A percentile compares a stretch with the other conserved stretches of the same genome.
These are phyloP conservation scores for Scrobipalpa costella DNA, from an alignment of 2,888 invertebrate genomes.

Conservation along the genomic window DNA sequence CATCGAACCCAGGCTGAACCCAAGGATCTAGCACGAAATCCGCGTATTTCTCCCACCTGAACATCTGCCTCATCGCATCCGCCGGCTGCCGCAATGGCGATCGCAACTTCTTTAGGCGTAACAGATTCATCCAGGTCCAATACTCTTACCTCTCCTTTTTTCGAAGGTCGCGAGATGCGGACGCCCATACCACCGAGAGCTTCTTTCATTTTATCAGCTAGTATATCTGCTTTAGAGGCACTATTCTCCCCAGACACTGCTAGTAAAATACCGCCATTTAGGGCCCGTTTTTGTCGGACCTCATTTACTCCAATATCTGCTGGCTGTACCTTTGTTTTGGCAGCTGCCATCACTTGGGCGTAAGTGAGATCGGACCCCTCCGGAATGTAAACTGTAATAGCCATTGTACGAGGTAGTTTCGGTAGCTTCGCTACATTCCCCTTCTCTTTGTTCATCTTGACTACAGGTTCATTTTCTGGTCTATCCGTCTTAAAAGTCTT, in stretches of 20 bases:
- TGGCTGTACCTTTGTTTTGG: not conserved
- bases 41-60: not conserved
- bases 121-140: not conserved
- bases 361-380: not conserved
- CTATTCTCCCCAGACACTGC: not conserved
- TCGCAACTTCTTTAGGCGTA: not conserved
- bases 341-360: not conserved
- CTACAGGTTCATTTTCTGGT: not conserved
- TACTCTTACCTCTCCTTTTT: slow-evolving; percentile 1
- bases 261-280: not conserved
- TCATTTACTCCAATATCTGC: not conserved
- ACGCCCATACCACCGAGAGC: too few species aligned
- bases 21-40: not conserved
- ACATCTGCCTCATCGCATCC: not conserved
- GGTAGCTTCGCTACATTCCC: not conserved
- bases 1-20: not conserved
- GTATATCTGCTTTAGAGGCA: not conserved
- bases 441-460: not conserved
- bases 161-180: not conserved
- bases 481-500: too few species aligned
- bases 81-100: not conserved
- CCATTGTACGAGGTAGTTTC: not conserved
- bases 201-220: not conserved
- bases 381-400: not conserved
- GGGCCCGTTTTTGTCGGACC: not conserved